These are phyloP conservation scores for Latrodectus hesperus DNA, from an alignment of 2,888 invertebrate species.

Conservation along the genomic window DNA sequence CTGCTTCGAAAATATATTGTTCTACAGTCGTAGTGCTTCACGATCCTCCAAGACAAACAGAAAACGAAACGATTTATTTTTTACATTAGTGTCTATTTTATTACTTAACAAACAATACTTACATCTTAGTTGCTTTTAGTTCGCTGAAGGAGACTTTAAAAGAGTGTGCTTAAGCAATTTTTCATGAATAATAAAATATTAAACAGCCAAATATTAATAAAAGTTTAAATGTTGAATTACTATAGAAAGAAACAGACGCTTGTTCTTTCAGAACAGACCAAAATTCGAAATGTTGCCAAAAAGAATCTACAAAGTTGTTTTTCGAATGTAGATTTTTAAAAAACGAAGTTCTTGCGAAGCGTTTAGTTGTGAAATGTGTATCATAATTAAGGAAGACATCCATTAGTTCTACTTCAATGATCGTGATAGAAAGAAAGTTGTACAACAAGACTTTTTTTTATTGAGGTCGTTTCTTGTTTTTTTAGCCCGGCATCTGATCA, in stretches of 20 bases:
- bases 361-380: conserved; percentile 1
- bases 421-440: conserved; percentile 33
- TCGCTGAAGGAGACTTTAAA: too few species aligned
- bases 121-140: too few species aligned
- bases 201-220: too few species aligned
- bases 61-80: too few species aligned
- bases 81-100: too few species aligned
- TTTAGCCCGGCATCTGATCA: conserved; percentile 36
- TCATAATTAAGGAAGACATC: conserved; percentile 14
- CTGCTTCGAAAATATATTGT: too few species aligned
- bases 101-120: too few species aligned
- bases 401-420: conserved; percentile 43
- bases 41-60: too few species aligned
- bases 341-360: not conserved
- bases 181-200: too few species aligned
- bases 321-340: not conserved
- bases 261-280: not conserved
- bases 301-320: not conserved
- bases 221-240: not conserved
- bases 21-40: too few species aligned
- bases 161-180: too few species aligned
- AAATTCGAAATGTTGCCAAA: not conserved
- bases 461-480: conserved; percentile 50
- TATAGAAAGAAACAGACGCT: not conserved
- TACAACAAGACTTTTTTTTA: conserved; percentile 39